Conservation (phyloP, 2,113 vertebrate genomes). For the Lichenostomus cassidix region DNA sequence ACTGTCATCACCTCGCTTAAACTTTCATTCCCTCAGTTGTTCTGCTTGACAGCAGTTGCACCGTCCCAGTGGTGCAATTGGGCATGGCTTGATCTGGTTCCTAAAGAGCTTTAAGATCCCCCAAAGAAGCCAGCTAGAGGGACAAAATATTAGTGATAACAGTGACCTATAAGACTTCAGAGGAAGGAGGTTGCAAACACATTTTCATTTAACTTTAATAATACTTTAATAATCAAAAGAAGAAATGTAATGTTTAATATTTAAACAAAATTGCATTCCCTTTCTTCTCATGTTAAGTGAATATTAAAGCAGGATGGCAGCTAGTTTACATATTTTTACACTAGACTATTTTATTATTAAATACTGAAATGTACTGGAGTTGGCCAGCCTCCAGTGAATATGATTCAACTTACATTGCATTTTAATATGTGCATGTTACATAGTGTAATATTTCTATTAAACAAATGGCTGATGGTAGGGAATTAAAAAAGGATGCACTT, state of each 20-base stretch:
- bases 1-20: neutral
- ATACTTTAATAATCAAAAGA: conserved; percentile 70
- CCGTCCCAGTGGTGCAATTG: neutral
- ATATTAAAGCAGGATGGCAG: conserved; percentile 70
- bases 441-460: conserved; percentile 68
- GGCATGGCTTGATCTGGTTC: neutral
- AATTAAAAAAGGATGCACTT: conserved; percentile 57
- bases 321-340: conserved; percentile 73
- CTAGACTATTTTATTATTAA: conserved; percentile 69
- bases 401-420: conserved; percentile 68
- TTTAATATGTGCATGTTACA: conserved; percentile 70
- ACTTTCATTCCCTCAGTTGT: neutral
- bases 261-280: conserved; percentile 66
- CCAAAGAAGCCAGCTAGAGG: neutral
- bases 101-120: neutral
- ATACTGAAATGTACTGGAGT: conserved; percentile 69
- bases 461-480: conserved; percentile 42
- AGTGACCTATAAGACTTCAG: conserved; percentile 4
- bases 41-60: neutral
- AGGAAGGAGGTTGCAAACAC: neutral
- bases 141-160: neutral
- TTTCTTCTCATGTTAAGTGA: conserved; percentile 68
- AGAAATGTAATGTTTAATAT: conserved; percentile 66
- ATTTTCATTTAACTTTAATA: conserved; percentile 61
- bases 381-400: conserved; percentile 65